Evolutionary conservation across 2,888 invertebrate genomes (phyloP).

Genomic region (Nebria salina): DNA sequence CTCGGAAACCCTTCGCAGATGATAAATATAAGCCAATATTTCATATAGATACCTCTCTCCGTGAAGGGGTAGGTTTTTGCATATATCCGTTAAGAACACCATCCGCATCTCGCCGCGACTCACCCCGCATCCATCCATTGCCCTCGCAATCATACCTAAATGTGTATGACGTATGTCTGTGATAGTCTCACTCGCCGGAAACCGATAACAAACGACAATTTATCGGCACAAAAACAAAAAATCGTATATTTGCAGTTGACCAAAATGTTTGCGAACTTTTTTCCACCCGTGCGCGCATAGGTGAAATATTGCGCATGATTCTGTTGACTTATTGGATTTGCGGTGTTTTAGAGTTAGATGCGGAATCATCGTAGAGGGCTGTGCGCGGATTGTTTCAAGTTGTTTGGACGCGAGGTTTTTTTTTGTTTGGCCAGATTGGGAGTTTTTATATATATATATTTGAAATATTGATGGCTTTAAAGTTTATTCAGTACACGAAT

Average conservation of each 20-base stretch:
- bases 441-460: constrained; percentile 1
- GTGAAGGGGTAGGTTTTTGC: constrained; percentile 53
- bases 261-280: constrained; percentile 49
- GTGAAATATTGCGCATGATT: constrained; percentile 38
- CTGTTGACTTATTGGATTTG: constrained; percentile 46
- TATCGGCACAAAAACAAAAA: constrained; percentile 56
- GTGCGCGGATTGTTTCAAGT: constrained; percentile 11
- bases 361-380: constrained; percentile 10
- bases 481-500: not conserved
- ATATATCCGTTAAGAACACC: constrained; percentile 40
- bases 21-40: constrained; percentile 57
- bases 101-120: not conserved
- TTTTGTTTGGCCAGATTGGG: constrained; percentile 18
- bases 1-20: constrained; percentile 52
- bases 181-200: constrained; percentile 27
- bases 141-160: not conserved
- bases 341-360: constrained; percentile 44
- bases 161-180: constrained; percentile 27
- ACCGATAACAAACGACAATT: constrained; percentile 56
- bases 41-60: constrained; percentile 54
- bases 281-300: constrained; percentile 19
- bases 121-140: not conserved
- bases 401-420: constrained; percentile 18
- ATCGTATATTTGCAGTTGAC: constrained; percentile 54
- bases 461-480: not conserved